These are phyloP conservation scores for Tympanoctomys barrerae DNA, from an alignment of 2,797 vertebrate species.

Conservation along the genomic window DNA sequence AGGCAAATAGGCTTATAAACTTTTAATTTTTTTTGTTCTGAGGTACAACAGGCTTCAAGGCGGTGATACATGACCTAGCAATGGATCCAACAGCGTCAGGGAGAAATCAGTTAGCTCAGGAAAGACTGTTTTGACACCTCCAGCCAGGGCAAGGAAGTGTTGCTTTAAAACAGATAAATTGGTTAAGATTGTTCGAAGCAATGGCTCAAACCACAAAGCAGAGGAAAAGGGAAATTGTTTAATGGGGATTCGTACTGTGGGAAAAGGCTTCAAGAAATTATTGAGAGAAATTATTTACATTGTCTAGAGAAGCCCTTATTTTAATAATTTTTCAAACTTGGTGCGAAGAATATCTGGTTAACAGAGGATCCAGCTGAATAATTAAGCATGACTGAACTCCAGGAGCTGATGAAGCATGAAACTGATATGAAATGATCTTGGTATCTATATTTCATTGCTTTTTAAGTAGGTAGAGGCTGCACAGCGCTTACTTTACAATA, in stretches of 20 bases:
- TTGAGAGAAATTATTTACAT: background rate
- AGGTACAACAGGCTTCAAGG: background rate
- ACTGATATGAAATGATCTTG: background rate
- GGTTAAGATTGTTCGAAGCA: background rate
- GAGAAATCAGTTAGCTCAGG: background rate
- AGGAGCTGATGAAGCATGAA: background rate
- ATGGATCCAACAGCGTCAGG: background rate
- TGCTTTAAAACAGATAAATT: background rate
- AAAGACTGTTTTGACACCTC: background rate
- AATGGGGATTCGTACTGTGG: background rate
- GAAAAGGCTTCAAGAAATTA: background rate
- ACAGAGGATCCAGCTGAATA: background rate
- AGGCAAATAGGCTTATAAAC: background rate
- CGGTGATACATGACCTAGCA: slow-evolving; percentile 25
- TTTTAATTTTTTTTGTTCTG: background rate
- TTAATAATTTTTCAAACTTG: background rate
- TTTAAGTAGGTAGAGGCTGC: background rate
- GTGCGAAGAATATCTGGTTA: slow-evolving; percentile 18
- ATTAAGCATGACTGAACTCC: background rate
- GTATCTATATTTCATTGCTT: background rate
- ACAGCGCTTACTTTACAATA: slow-evolving; percentile 6
- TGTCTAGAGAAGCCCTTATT: background rate
- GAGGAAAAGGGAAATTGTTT: background rate
- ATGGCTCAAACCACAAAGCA: background rate
- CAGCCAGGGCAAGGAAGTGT: background rate